Base-by-base conservation (phyloP, 2,113 vertebrate species). In the Trinectes maculatus region DNA sequence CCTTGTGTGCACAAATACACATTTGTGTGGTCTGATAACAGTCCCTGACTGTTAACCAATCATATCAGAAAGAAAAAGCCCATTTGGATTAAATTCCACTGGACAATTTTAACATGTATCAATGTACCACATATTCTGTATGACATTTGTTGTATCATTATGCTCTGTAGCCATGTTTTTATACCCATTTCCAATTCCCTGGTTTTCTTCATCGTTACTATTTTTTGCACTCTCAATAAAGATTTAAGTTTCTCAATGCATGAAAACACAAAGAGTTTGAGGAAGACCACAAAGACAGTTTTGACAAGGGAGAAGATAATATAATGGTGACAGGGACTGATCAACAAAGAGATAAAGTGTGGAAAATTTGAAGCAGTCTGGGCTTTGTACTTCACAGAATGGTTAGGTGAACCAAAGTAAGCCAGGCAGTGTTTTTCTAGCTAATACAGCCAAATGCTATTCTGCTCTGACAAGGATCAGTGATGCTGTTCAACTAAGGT, bases 11-110 rank as follows among this genome's bases (percentile, higher is more conserved):
- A 47, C 19, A 39, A 59, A 66, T 71, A 62, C 51, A 71, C n/a
- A 29, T 70, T 59, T 69, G 71, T 86, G 83, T 70, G 79, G 83
- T 80, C 80, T 73, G 74, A 82, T 67, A 79, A 70, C 42, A 69
- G 56, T 26, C 53, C n/a, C 28, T 25, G 24, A 39, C 33, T 59
- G 18, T 75, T 28, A 74, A 73, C 82, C 61, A 86, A 81, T 83
- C 62, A 73, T 53, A 69, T 64, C 48, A 46, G 36, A 44, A 36
- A 69, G 37, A 57, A 53, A 63, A 62, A 22, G 51, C 34, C 25
- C 26, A 71, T 51, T 53, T 77, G 71, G 55, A 53, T 65, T 61
- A 48, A 65, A 55, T 46, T 15, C 28, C 25, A 21, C 16, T 69
- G 12, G 53, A 55, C 51, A 51, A 37, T 1, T 40, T 6, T 29